These are phyloP conservation scores for Orcinus orca DNA, from an alignment of 2,113 vertebrate genomes.

Conservation along the genomic window DNA sequence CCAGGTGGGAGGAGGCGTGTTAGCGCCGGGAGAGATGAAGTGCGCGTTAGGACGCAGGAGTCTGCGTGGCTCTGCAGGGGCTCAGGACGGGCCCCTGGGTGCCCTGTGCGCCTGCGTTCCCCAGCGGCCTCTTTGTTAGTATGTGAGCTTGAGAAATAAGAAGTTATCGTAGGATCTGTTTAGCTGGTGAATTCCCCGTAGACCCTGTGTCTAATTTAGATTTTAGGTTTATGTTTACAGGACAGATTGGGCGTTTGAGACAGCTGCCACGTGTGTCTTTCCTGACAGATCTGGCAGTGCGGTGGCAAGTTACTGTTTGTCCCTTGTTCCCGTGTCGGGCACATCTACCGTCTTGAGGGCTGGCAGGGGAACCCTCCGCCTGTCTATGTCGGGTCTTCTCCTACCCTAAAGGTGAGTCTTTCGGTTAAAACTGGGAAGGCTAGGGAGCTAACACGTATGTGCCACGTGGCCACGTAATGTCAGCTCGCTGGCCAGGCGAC, in stretches of 20 bases:
- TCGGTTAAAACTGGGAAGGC: not conserved
- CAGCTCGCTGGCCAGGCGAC: no score
- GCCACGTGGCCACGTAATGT: not conserved
- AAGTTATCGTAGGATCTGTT: not conserved
- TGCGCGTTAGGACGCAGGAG: not conserved
- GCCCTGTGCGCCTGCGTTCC: not conserved
- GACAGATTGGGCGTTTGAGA: not conserved
- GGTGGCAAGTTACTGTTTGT: constrained; percentile 95
- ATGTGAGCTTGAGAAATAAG: not conserved
- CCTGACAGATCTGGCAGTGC: constrained; percentile 95
- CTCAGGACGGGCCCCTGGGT: not conserved
- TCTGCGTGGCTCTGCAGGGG: not conserved
- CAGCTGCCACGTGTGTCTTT: not conserved
- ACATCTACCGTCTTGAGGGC: constrained; percentile 97
- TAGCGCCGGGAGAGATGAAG: not conserved
- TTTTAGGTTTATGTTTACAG: not conserved
- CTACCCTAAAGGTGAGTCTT: constrained; percentile 94
- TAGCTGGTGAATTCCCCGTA: not conserved
- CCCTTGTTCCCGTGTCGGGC: constrained; percentile 96
- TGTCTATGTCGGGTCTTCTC: constrained; percentile 96
- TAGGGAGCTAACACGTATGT: not conserved
- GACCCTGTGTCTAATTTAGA: not conserved
- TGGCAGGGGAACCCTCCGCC: constrained; percentile 98
- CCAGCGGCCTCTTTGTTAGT: not conserved
- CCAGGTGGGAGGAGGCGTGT: not conserved